Percentiles rank a stretch among this genome's conserved stretches.
Conservation (phyloP, 2,113 vertebrate species). For the Columba janthina region DNA sequence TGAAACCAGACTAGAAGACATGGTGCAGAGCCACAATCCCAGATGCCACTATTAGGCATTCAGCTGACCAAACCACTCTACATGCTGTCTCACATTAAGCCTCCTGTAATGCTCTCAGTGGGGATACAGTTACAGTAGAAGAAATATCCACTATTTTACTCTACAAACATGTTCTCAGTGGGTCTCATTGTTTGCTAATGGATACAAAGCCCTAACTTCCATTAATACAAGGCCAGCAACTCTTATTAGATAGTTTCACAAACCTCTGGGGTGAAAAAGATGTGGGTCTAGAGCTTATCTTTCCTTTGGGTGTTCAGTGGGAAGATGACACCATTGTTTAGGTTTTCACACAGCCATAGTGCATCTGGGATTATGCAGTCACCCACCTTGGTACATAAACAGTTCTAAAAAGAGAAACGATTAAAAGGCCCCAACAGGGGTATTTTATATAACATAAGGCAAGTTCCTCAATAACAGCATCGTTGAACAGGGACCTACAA, state of each 20-base stretch:
- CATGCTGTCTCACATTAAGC: background rate
- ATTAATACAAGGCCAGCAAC: background rate
- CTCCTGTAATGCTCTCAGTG: background rate
- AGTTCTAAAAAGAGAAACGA: background rate
- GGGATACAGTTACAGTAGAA: background rate
- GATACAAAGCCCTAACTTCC: background rate
- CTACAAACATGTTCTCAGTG: background rate
- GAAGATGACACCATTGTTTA: background rate
- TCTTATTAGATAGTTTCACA: background rate
- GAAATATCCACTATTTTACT: background rate
- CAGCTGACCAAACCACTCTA: background rate
- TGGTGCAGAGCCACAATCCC: background rate
- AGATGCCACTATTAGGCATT: background rate
- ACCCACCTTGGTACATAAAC: background rate
- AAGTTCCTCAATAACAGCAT: background rate
- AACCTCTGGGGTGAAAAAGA: background rate
- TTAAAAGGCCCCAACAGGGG: accelerated
- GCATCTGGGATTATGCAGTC: background rate
- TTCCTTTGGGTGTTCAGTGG: background rate
- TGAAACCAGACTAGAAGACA: background rate
- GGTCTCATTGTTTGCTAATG: background rate
- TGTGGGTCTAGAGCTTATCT: background rate
- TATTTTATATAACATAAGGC: background rate
- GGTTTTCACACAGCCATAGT: background rate
- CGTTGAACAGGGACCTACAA: background rate